Conservation (phyloP, 37 sponge, comb jelly and placozoan species). For the Halisarca cf. caerulea region DNA sequence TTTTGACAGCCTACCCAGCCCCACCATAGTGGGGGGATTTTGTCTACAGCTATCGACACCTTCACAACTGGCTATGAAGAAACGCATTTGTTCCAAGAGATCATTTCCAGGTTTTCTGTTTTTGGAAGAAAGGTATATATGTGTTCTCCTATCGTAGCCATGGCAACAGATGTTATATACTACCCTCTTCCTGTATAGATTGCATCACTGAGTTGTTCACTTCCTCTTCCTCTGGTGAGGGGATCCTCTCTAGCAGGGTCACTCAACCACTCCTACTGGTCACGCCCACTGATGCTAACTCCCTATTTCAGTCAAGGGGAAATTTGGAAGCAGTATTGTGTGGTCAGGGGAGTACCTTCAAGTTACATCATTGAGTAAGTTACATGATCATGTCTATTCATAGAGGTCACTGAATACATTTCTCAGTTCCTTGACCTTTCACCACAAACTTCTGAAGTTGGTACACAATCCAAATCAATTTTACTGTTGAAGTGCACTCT, state of each 20-base stretch:
- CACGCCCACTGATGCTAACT: background rate
- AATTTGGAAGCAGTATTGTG: background rate
- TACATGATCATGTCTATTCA: background rate
- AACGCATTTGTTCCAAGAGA: no score
- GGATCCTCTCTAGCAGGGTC: background rate
- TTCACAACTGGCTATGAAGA: no score
- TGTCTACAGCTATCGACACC: no score
- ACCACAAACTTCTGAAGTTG: no score
- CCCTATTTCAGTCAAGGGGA: background rate
- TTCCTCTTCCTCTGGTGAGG: background rate
- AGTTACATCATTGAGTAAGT: background rate
- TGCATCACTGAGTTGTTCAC: background rate
- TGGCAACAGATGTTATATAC: background rate
- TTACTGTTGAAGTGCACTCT: no score
- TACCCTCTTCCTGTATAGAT: background rate
- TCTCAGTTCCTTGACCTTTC: no score
- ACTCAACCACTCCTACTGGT: background rate
- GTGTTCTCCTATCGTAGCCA: background rate
- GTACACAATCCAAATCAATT: no score
- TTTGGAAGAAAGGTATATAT: no score
- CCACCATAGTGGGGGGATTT: no score
- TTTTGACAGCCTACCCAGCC: background rate
- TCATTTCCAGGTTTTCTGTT: no score
- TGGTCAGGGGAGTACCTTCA: background rate
- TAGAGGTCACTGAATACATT: no score